Base-by-base conservation (phyloP, 2,888 invertebrate species). In the Drosophila seclusa region DNA sequence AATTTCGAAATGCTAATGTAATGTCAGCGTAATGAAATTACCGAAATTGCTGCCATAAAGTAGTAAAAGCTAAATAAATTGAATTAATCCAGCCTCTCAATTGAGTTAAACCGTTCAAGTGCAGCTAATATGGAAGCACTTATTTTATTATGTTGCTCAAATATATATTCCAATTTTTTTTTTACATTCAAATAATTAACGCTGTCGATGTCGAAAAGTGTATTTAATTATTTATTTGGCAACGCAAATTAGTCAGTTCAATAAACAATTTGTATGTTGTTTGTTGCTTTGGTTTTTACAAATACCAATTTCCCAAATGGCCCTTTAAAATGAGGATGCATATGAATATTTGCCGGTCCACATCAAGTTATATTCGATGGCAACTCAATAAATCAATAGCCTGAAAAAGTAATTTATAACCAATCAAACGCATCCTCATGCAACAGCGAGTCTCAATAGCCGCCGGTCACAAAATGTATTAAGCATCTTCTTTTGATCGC, bases 1-100 rank as follows among this genome's bases (percentile, higher is more conserved):
- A 83, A 77, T 79, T 79, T 62, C 55, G 45, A 85, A 76, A 85
- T 87, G 82, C 88, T 85, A 88, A 87, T 83, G 80, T 77, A 88
- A 88, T 85, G 86, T 74, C 73, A 53, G 59, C 48, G 72, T 80
- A 88, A 83, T 83, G 73, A 82, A 80, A 83, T 88, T 80, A 88
- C 77, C 58, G 36, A 70, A 72, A 76, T 70, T 59, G 53, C 50
- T 48, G 36, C 34, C 42, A 53, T 60, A 57, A 55, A 78, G 72
- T 79, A 42, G 31, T 24, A 45, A 40, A 50, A 36, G 34, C 54
- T n/a, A 42, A 48, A 60, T 32, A 36, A 55, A 21, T 49, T 24
- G 59, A 55, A 71, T 45, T 8, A 29, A 62, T 45, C 42, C 34
- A 62, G 29, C 16, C 32, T 8, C 45, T 32, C 10, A 29, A 63